These are phyloP conservation scores for Arrhopalites spinosus DNA, from an alignment of 2,888 invertebrate genomes.

Conservation along the genomic window DNA sequence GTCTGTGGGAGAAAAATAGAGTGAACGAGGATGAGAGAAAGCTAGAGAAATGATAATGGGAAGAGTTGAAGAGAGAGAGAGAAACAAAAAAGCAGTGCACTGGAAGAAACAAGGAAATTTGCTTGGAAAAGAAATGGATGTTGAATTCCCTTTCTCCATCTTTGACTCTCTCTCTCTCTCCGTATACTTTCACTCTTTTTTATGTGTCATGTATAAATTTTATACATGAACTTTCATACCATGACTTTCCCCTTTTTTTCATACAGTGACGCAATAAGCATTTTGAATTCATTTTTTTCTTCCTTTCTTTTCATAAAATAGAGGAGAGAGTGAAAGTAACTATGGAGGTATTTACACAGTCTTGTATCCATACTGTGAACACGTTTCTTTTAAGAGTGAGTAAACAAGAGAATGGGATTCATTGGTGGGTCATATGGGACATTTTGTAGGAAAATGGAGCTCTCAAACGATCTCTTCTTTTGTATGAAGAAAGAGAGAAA, in stretches of 20 bases:
- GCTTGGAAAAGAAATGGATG: constrained; percentile 1
- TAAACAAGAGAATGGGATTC: neutral
- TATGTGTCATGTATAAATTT: constrained; percentile 12
- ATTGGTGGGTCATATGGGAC: neutral
- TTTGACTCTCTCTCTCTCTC: neutral
- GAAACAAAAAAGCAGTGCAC: constrained; percentile 4
- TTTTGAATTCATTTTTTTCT: neutral
- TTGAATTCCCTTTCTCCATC: constrained; percentile 7
- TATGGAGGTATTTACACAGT: neutral
- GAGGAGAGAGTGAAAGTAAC: neutral
- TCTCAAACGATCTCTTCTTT: neutral
- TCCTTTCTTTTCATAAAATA: neutral
- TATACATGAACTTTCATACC: neutral
- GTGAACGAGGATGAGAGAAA: neutral
- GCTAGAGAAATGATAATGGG: neutral
- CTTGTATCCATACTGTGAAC: neutral
- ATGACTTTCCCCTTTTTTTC: neutral
- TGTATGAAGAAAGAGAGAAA: neutral
- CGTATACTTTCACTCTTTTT: neutral
- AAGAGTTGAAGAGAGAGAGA: neutral
- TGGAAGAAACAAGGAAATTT: constrained; percentile 13
- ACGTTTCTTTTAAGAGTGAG: no score
- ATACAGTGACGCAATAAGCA: neutral
- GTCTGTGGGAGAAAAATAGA: constrained; percentile 3
- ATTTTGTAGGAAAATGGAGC: neutral